Conservation (phyloP, 2,113 vertebrate genomes). For the Echinops telfairi region DNA sequence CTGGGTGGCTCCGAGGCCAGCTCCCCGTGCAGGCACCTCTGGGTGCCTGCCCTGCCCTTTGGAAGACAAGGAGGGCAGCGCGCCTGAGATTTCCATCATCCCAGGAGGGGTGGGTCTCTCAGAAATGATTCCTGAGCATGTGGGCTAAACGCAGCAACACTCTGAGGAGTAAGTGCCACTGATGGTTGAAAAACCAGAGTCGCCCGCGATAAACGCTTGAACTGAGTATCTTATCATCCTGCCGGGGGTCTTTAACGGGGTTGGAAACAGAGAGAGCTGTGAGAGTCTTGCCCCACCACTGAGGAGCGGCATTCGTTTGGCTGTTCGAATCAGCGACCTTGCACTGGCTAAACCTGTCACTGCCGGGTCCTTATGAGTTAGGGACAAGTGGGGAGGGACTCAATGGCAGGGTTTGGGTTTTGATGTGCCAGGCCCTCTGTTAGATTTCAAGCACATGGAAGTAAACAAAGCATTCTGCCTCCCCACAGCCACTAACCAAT, state of each 20-base stretch:
- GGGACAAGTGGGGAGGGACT: too few relatives aligned
- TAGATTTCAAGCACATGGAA: constrained; percentile 55
- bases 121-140: constrained; percentile 6
- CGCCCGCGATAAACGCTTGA: neutral
- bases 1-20: too few relatives aligned
- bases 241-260: constrained; percentile 34
- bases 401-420: neutral
- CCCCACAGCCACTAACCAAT: constrained; percentile 8
- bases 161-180: neutral
- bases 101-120: neutral
- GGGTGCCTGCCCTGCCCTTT: too few relatives aligned
- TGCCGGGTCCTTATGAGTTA: too few relatives aligned
- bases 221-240: neutral
- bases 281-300: constrained; percentile 29
- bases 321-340: neutral
- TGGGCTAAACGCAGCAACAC: neutral
- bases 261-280: constrained; percentile 27
- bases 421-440: neutral
- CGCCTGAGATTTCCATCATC: neutral
- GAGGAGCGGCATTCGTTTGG: constrained; percentile 19
- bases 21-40: too few relatives aligned
- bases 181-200: neutral
- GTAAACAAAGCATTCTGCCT: constrained; percentile 25
- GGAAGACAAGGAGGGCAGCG: too few relatives aligned
- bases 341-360: too few relatives aligned